Evolutionary conservation across 2,797 vertebrate species (phyloP).

Genomic region (Mus spretus): DNA sequence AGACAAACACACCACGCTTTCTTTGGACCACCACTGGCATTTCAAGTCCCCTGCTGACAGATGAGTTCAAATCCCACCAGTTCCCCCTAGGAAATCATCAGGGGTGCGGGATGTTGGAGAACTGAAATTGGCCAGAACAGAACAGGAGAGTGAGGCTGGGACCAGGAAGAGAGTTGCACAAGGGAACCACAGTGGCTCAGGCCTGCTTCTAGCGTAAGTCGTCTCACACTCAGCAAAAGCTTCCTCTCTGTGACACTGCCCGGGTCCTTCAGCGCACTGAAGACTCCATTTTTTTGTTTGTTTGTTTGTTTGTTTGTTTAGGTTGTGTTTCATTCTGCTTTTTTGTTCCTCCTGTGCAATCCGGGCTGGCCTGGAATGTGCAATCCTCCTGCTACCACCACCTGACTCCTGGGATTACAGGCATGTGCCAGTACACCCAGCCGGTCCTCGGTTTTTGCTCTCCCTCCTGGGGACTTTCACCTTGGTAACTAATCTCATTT

Average conservation of each 20-base stretch:
- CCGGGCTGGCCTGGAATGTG: not conserved
- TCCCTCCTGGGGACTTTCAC: not conserved
- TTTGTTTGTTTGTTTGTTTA: not conserved
- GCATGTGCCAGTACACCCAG: not conserved
- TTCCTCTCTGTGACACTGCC: not conserved
- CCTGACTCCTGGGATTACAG: not conserved
- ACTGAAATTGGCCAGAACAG: not conserved
- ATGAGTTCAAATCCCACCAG: not conserved
- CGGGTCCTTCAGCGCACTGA: not conserved
- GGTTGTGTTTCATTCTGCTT: not conserved
- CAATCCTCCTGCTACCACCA: not conserved
- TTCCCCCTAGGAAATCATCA: not conserved
- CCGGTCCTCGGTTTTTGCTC: not conserved
- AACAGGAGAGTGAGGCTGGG: not conserved
- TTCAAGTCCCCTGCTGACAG: not conserved
- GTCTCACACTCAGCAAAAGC: not conserved
- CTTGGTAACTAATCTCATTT: conserved; percentile 10
- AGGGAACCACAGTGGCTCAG: not conserved
- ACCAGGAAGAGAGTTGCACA: not conserved
- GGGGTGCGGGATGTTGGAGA: not conserved
- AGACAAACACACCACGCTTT: not conserved
- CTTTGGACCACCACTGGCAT: not conserved
- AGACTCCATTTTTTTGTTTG: not conserved
- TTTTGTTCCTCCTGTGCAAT: not conserved
- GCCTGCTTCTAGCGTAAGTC: not conserved